Base-by-base conservation (phyloP, 2,797 vertebrate genomes). In the Etheostoma nigrum region DNA sequence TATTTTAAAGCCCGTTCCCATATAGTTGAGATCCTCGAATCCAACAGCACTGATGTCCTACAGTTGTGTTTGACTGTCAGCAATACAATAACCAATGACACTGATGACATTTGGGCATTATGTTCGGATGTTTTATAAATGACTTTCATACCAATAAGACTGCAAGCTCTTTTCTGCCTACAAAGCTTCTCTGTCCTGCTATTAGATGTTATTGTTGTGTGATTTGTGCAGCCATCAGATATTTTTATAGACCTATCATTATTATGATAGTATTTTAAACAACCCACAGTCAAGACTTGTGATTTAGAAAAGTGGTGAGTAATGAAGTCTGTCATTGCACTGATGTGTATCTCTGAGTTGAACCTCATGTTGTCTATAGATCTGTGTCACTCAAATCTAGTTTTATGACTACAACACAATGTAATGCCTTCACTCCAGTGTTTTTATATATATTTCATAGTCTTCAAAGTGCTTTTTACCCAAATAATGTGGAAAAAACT, bases 361-460 rank as follows among this genome's bases (percentile, higher is more conserved):
- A 86, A 76, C 36, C 19, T 33, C 40, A 13, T 44, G 42, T 76
- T 27, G 14, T 66, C 36, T 16, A 16, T 44, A 33, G n/a, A 74
- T 44, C 13, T 2, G 33, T 60, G 3, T 44, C 64, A 73, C 21
- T 70, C 5, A 16, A 48, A 54, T 45, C 30, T 42, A 27, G 25
- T 72, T 23, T 42, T 21, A 49, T 19, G 25, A 40, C 40, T 36
- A 57, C 18, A 47, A 47, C 44, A 53, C 30, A 49, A 47, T 60
- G n/a, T 40, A 47, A 48, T 74, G 63, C 61, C 72, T 72, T 89
- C 67, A 79, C 74, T 79, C 58, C 74, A 54, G 30, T 78, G n/a
- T 88, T 85, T 86, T 58, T 76, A 79, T 53, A 33, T 63, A 27
- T 88, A 82, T 86, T 76, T 88, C 81, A 83, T 74, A 36, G 10